Conservation (phyloP, 2,888 invertebrate genomes). For the Nomada fucata region DNA sequence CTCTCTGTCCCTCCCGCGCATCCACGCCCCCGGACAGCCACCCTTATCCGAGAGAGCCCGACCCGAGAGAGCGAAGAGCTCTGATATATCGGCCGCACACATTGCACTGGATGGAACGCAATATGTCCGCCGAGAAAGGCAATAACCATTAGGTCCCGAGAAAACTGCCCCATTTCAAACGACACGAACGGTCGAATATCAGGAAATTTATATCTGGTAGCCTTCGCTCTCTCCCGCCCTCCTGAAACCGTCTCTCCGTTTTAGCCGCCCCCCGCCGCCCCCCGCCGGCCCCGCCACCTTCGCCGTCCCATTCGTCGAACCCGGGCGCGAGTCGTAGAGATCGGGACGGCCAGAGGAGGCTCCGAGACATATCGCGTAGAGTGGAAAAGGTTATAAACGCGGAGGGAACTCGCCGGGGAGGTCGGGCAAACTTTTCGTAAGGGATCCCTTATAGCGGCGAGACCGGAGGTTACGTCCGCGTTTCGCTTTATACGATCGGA, state of each 20-base stretch:
- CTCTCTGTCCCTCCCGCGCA: constrained; percentile 31
- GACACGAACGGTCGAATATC: constrained; percentile 87
- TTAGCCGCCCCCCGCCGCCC: constrained; percentile 83
- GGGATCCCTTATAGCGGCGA: constrained; percentile 34
- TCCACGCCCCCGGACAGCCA: constrained; percentile 62
- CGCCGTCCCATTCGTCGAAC: constrained; percentile 69
- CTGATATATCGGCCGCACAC: constrained; percentile 86
- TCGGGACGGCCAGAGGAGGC: constrained; percentile 57
- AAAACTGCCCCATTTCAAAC: constrained; percentile 87
- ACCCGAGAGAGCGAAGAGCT: constrained; percentile 76
- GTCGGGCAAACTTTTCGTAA: constrained; percentile 58
- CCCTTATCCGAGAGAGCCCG: constrained; percentile 71
- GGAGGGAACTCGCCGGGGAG: constrained; percentile 58
- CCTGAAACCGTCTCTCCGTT: constrained; percentile 77
- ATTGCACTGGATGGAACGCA: constrained; percentile 87
- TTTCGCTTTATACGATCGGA: constrained; percentile 69
- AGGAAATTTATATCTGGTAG: constrained; percentile 86
- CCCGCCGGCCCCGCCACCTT: constrained; percentile 76
- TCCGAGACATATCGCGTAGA: constrained; percentile 70
- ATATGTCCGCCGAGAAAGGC: constrained; percentile 87
- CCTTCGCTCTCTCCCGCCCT: constrained; percentile 64
- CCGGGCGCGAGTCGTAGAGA: constrained; percentile 53
- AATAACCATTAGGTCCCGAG: constrained; percentile 87
- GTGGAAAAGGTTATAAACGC: constrained; percentile 74
- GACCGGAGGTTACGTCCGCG: constrained; percentile 47